Percentiles rank a stretch among this genome's conserved stretches.
Conservation (phyloP, 2,888 invertebrate genomes). For the Drosophila trichaetosa region DNA sequence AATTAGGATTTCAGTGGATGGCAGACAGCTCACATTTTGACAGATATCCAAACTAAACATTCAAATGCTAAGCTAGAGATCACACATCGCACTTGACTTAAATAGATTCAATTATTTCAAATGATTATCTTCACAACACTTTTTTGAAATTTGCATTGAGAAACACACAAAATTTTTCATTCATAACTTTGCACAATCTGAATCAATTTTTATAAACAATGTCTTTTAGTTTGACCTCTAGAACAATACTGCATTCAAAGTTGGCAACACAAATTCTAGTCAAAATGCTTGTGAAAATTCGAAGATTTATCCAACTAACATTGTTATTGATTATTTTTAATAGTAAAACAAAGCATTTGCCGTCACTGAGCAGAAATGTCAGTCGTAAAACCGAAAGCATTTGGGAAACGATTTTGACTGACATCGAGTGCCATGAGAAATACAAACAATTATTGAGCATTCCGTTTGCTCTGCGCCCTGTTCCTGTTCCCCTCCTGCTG, state of each 20-base stretch:
- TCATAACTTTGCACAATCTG: not conserved
- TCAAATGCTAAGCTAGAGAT: not conserved
- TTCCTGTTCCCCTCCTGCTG: not conserved
- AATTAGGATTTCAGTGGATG: not conserved
- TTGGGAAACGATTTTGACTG: slow-evolving; percentile 69
- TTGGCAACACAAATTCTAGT: not conserved
- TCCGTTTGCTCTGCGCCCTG: slow-evolving; percentile 20
- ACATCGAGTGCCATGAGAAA: slow-evolving; percentile 80
- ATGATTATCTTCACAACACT: not conserved
- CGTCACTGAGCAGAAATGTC: slow-evolving; percentile 19
- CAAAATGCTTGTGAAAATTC: not conserved
- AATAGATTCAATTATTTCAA: not conserved
- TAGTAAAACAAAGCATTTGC: slow-evolving; percentile 7
- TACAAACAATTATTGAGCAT: slow-evolving; percentile 68
- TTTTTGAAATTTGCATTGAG: not conserved
- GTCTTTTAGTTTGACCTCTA: not conserved
- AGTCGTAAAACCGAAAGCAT: slow-evolving; percentile 24
- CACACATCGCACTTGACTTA: not conserved
- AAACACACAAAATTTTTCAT: not conserved
- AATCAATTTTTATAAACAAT: not conserved
- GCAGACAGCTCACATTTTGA: not conserved
- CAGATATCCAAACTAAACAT: not conserved
- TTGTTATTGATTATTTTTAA: slow-evolving; percentile 5
- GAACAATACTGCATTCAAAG: not conserved
- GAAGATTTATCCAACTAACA: slow-evolving; percentile 6